Evolutionary conservation across 2,888 invertebrate species (phyloP), one percentile per base, ranked within the genome.

Genomic region (Ophraella communa): DNA sequence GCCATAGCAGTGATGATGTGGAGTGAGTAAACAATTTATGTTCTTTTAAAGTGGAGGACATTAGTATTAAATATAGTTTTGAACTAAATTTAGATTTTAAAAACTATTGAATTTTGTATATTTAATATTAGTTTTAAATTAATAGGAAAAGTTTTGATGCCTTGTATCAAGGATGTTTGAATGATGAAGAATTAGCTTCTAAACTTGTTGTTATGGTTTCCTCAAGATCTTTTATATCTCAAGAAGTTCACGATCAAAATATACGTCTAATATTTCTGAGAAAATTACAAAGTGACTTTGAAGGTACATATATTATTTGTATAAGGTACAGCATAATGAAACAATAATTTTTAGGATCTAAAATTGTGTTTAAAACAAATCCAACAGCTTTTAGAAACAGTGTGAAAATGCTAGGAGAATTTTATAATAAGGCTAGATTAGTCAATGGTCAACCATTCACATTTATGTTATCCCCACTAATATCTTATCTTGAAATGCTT

Each of bases 401-500:
- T 55, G 74, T 82, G 24, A 76, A 73, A 58, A 74, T 85, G 64
- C 72, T 84, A 54, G 81, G 82, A 2, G 81, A 81, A 62, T 79
- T 79, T 68, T 81, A 75, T 57, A 74, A 78, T 62, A 79, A 76
- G 73, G 78, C 80, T 4, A 76, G 73, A 65, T 57, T 78, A 20
- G 62, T 67, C 2, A 72, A 74, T 63, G 78, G 75, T 11, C 65
- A 69, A 44, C 76, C 73, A 3, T 75, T 79, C 55, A 74, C 55
- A 23, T 73, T 76, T 70, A 69, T 77, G 73, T 69, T 74, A 3
- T 56, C 67, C 1, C 82, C 84, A 7, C 71, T 84, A 52, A 44
- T 82, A 11, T 71, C 76, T 17, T 84, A 81, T 68, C 75, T 84
- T 52, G 78, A 80, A 60, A 77, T 82, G 75, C 67, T 84, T 8